Percentiles rank a stretch among this genome's conserved stretches.
Evolutionary conservation across 2,888 invertebrate species (phyloP).

Genomic region (Lycophotia porphyrea): DNA sequence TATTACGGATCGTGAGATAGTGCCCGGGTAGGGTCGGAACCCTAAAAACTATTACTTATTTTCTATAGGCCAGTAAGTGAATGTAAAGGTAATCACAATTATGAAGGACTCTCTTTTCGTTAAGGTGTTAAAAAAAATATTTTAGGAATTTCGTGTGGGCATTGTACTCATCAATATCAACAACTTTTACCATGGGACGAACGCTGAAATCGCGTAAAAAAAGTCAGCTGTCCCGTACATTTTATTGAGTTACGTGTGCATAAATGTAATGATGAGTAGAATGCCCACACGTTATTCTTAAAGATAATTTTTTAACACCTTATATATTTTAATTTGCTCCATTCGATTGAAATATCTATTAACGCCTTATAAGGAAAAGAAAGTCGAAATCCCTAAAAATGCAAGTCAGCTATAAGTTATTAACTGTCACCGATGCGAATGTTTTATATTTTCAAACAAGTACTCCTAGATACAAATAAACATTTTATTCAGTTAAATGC

Average conservation of each 20-base stretch:
- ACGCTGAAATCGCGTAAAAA: no score
- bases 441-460: neutral
- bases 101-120: neutral
- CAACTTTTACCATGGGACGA: no score
- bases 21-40: no score
- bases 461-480: neutral
- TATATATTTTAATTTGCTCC: neutral
- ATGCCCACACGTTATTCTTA: no score
- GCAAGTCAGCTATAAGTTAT: conserved; percentile 1
- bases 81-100: neutral
- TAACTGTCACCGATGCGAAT: neutral
- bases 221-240: no score
- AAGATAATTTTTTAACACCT: no score
- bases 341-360: neutral
- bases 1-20: no score
- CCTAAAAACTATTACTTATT: neutral
- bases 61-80: neutral
- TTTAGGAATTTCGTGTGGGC: no score
- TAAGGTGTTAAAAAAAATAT: no score
- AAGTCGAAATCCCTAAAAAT: neutral
- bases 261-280: no score
- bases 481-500: neutral
- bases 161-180: no score
- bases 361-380: neutral
- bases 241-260: no score